phyloP scores from a whole-genome alignment of 1,140 invertebrate genomes.

The Sycobia sp. region DNA sequence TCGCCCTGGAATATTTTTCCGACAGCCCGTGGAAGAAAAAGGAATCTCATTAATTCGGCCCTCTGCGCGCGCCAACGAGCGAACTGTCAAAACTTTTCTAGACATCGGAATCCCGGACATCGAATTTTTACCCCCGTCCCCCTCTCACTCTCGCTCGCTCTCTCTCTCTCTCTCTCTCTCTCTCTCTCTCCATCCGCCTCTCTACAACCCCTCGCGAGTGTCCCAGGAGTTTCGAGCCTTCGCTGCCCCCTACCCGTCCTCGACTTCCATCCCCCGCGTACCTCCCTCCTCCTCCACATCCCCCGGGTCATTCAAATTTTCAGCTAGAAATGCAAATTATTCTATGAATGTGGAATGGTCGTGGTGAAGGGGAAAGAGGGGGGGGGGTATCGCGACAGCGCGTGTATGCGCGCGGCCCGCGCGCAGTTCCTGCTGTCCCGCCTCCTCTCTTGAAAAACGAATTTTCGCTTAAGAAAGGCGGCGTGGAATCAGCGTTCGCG shows the following conservation, averaged over 20 bases:
- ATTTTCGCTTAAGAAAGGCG: conserved; percentile 7
- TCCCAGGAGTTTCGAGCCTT: no score
- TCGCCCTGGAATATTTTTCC: conserved; percentile 46
- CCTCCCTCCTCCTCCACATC: neutral
- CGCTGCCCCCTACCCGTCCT: no score
- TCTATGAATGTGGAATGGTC: conserved; percentile 34
- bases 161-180: no score
- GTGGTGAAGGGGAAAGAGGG: no score
- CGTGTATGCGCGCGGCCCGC: no score
- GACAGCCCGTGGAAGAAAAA: conserved; percentile 41
- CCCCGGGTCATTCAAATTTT: conserved; percentile 28
- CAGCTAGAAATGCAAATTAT: conserved; percentile 35
- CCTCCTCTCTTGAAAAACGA: conserved; percentile 32
- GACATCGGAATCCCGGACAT: conserved; percentile 41
- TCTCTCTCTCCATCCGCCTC: no score
- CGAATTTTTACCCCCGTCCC: conserved; percentile 8
- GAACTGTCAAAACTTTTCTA: conserved; percentile 50
- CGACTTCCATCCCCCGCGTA: no score
- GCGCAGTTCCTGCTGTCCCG: conserved; percentile 22
- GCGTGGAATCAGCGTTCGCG: no score
- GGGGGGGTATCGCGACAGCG: no score
- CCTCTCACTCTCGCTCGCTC: neutral
- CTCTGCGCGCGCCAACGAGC: conserved; percentile 32
- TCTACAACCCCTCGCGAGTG: no score
- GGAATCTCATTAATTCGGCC: conserved; percentile 56